A percentile compares a stretch with the other conserved stretches of the same genome.
Conservation (phyloP, 2,113 vertebrate genomes). For the Halcyon malimbica region DNA sequence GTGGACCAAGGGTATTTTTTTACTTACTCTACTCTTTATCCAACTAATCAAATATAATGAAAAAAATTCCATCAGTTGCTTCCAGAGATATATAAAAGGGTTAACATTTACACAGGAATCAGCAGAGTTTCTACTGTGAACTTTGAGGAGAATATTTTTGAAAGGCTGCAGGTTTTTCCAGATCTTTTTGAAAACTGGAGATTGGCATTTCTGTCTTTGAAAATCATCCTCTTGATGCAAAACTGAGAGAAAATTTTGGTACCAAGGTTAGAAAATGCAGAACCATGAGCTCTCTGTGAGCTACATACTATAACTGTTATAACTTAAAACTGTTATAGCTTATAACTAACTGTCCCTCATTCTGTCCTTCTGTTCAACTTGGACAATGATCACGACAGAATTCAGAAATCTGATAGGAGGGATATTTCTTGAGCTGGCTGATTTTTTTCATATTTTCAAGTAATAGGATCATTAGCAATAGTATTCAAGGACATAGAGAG, state of each 20-base stretch:
- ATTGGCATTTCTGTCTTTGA: background rate
- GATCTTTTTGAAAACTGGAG: background rate
- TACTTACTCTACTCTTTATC: background rate
- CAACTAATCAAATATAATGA: background rate
- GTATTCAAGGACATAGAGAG: constrained; percentile 14
- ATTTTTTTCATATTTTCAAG: constrained; percentile 34
- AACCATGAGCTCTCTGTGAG: background rate
- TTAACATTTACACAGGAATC: background rate
- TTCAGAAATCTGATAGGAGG: constrained; percentile 26
- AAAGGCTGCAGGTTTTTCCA: background rate
- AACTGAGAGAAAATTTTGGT: background rate
- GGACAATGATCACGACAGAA: background rate
- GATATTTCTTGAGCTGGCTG: background rate
- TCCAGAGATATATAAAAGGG: background rate
- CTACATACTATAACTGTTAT: background rate
- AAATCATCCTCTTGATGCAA: background rate
- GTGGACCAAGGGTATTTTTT: background rate
- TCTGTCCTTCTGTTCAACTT: background rate
- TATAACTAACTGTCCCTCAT: background rate
- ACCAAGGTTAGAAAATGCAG: background rate
- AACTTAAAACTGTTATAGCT: background rate
- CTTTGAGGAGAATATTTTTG: background rate
- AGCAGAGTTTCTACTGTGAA: background rate
- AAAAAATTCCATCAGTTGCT: background rate
- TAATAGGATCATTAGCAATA: constrained; percentile 38